Conservation (phyloP, 2,888 invertebrate species). For the Volucella bombylans region DNA sequence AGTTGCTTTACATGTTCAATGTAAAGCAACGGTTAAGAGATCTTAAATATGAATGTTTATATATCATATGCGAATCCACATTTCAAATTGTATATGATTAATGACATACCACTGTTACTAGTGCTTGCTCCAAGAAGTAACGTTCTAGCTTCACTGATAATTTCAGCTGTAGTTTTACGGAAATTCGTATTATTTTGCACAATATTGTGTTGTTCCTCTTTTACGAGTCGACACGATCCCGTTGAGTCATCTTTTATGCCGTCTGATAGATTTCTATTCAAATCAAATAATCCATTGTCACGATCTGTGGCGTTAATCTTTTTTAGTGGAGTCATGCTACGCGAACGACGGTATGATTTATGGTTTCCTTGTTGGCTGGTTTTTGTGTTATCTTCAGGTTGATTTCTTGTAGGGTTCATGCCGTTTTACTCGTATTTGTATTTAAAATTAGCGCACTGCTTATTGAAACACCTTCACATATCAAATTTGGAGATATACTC, state of each 20-base stretch:
- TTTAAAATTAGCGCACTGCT: not conserved
- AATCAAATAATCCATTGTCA: slow-evolving; percentile 47
- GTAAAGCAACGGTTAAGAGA: no score
- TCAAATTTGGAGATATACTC: not conserved
- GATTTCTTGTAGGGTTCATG: slow-evolving; percentile 40
- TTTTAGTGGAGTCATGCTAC: slow-evolving; percentile 43
- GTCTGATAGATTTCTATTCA: slow-evolving; percentile 34
- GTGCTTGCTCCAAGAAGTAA: slow-evolving; percentile 82
- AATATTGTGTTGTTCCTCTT: not conserved
- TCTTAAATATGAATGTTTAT: no score
- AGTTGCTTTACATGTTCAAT: not conserved
- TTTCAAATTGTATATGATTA: not conserved
- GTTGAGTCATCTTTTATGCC: slow-evolving; percentile 4
- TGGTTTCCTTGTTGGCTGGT: slow-evolving; percentile 18
- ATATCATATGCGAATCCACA: no score
- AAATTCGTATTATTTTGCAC: slow-evolving; percentile 32
- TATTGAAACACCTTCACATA: slow-evolving; percentile 6
- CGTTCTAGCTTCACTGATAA: slow-evolving; percentile 90
- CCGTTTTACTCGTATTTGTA: not conserved
- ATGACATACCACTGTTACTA: slow-evolving; percentile 53
- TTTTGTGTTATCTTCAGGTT: slow-evolving; percentile 11
- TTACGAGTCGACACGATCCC: slow-evolving; percentile 21
- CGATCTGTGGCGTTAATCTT: slow-evolving; percentile 25
- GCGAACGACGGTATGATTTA: slow-evolving; percentile 52
- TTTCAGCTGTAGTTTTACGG: slow-evolving; percentile 90